A percentile compares a stretch with the other conserved stretches of the same genome.
Evolutionary conservation across 2,888 invertebrate genomes (phyloP).

Genomic region (Melanophora roralis): DNA sequence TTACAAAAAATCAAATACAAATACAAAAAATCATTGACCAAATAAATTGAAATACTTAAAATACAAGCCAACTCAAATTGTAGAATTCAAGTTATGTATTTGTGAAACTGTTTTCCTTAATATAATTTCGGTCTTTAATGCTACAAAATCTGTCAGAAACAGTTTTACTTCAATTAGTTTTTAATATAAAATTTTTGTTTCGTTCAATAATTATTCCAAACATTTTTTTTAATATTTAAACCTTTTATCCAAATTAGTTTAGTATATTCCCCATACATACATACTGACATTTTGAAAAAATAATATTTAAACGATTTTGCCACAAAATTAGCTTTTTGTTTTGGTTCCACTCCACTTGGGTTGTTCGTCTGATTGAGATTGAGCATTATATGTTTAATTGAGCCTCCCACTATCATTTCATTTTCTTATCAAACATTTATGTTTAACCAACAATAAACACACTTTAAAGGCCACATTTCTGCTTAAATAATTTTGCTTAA

Average conservation of each 20-base stretch:
- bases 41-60: not conserved
- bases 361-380: not conserved
- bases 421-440: not conserved
- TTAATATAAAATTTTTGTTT: not conserved
- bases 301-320: not conserved
- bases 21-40: constrained; percentile 18
- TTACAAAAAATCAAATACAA: not conserved
- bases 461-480: constrained; percentile 36
- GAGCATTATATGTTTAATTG: not conserved
- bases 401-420: not conserved
- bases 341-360: constrained; percentile 30
- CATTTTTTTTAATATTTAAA: not conserved
- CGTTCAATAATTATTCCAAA: constrained; percentile 10
- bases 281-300: not conserved
- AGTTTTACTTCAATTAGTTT: not conserved
- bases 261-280: too few relatives aligned
- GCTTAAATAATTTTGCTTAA: not conserved
- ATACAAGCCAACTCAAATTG: not conserved
- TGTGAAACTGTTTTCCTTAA: not conserved
- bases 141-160: not conserved
- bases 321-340: constrained; percentile 23
- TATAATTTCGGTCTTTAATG: not conserved
- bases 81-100: too few relatives aligned
- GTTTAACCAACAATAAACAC: not conserved
- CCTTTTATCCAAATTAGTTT: not conserved